Base-by-base conservation (phyloP, 2,888 invertebrate species). In the Drosophila suboccidentalis region DNA sequence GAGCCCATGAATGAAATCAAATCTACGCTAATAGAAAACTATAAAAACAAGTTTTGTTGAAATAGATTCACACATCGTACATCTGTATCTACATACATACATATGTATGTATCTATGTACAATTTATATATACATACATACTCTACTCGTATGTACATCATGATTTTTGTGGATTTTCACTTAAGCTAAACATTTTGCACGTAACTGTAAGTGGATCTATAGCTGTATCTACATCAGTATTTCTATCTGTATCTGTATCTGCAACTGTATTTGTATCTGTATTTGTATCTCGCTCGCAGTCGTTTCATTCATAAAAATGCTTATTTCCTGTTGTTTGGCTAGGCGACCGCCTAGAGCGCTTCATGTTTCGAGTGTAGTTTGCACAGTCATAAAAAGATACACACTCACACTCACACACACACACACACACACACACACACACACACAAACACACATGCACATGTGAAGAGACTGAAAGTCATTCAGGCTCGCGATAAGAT, bases 231-330 rank as follows among this genome's bases (percentile, higher is more conserved):
- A 34, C 67, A 39, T 43, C 19, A 66, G 60, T 67, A 49, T 10
- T 39, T 54, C n/a, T 49, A 26, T 41, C 6, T 36, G 15, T 59
- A 22, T 19, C 19, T 19, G 19, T 19, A 19, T 15, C 32, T 75
- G 65, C 60, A 39, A 32, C 47, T 70, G 59, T 59, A 49, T 29
- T 8, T 76, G 67, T 50, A 41, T 44, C 15, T 44, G 59, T 70
- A 47, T 55, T 34, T 39, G 60, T 71, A 44, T 51, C 57, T 67
- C 59, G 69, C 71, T 78, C 67, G 88, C 75, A 73, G 79, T 83
- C 85, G 82, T 90, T 88, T 90, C 87, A 88, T 88, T 88, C 87
- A 88, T 88, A 90, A 90, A 87, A 87, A 89, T 89, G 84, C 87
- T 81, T 84, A 82, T 87, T 89, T 84, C 89, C 89, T 84, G 87